These are phyloP conservation scores for Atta cephalotes DNA, from an alignment of 1,140 invertebrate species.

Conservation along the genomic window DNA sequence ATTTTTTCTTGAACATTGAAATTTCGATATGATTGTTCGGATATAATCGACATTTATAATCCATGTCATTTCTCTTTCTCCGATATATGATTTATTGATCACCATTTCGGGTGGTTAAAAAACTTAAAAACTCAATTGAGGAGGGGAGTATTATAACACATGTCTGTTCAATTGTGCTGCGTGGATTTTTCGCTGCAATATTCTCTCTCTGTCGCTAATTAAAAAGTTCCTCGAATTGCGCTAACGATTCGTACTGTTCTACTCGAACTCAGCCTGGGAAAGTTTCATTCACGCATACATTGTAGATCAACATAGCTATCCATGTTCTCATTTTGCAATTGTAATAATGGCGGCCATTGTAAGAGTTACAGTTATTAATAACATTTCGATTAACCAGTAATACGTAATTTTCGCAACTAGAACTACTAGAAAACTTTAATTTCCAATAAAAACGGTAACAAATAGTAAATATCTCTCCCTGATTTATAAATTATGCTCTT, in stretches of 20 bases:
- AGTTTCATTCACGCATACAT: constrained; percentile 12
- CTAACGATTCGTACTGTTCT: constrained; percentile 13
- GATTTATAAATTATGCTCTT: neutral
- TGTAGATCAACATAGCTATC: neutral
- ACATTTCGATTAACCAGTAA: neutral
- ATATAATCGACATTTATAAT: neutral
- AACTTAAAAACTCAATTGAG: neutral
- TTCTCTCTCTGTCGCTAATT: constrained; percentile 41
- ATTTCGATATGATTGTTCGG: constrained; percentile 18
- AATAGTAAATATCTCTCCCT: neutral
- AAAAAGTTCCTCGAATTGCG: constrained; percentile 24
- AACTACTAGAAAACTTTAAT: neutral
- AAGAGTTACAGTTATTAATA: constrained; percentile 5
- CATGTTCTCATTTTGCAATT: constrained; percentile 12
- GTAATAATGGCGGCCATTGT: neutral
- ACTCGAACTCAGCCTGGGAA: neutral
- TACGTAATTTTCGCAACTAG: neutral
- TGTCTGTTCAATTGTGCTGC: neutral
- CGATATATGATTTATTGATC: constrained; percentile 50
- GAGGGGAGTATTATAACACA: neutral
- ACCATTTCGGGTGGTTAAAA: constrained; percentile 35
- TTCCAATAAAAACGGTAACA: neutral
- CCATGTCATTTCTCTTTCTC: constrained; percentile 18
- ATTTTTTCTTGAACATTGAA: neutral
- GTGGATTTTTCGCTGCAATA: constrained; percentile 5